Base-by-base conservation (phyloP, 2,797 vertebrate genomes). In the Sebastes itinus region DNA sequence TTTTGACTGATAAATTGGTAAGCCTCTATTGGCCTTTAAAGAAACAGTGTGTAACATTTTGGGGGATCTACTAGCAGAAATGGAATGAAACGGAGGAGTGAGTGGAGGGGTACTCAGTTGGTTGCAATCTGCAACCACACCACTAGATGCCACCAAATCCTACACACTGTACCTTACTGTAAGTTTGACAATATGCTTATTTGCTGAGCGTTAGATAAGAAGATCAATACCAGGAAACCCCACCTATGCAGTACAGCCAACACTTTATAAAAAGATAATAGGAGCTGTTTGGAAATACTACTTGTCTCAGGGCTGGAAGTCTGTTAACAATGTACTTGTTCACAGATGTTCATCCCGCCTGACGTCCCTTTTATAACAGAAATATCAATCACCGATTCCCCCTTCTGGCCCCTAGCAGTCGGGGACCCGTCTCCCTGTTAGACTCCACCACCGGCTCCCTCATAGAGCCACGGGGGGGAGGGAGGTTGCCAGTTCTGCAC, bases 401-500 rank as follows among this genome's bases (percentile, higher is more conserved):
- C 42, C 10, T 28, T 14, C 58, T 74, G 72, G 81, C 90, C 79
- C 73, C 55, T 6, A 80, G 87, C 81, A 52, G 82, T 64, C n/a
- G 0, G 77, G 67, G 78, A 68, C 66, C 80, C 4, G 69, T 72
- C 70, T 80, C 69, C 72, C 74, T 30, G 33, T 71, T 58, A 14
- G 66, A 79, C 68, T 67, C 75, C 72, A 68, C 28, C 73, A 78
- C 62, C 54, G 77, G 74, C 71, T 66, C 65, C 62, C 73, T 55
- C 77, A 22, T 58, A 6, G 27, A 70, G 74, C 83, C 66, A 46
- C 71, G 3, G 8, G 58, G 77, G 77, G 56, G 62, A 46, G 74
- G 13, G 35, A 14, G 49, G 86, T 73, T 83, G 87, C 88, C 87
- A 84, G 75, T 71, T 84, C 83, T 68, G 64, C 5, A 23, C 83